Base-by-base conservation (phyloP, 92 coral and sea anemone species). In the Bergia puertoricense region DNA sequence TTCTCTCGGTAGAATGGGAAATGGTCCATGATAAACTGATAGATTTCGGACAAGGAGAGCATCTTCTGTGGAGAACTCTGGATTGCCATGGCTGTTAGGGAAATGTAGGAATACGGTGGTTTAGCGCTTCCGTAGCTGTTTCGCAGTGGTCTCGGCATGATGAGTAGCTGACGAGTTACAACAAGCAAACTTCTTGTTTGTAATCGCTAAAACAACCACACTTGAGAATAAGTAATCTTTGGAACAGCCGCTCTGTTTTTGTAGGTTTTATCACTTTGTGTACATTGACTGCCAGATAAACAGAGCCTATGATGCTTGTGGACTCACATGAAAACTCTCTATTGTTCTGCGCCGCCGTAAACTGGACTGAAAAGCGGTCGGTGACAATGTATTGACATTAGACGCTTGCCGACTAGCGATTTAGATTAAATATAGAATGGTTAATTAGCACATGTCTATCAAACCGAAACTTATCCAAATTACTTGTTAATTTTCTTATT, bases 371-470 rank as follows among this genome's bases (percentile, higher is more conserved):
- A 92, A 89, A 81, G 92, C 93, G 91, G 97, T 86, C 92, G 86
- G 81, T 91, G 93, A 86, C 91, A 89, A 72, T 78, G 92, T 95
- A 94, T 97, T 97, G 97, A 95, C 97, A 94, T 93, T 91, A 93
- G 96, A 89, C 90, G 90, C 93, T 84, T 95, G 98, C 96, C 92
- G 98, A 92, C 95, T 92, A 93, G 91, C 94, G 98, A 84, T 92
- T 90, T 90, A 96, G 93, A 95, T 97, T 97, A 95, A 97, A 95
- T 95, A 96, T 97, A 89, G 98, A 93, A 95, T 91, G 92, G 89
- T 95, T 97, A 97, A 97, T 97, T 97, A 97, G 96, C 99, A 95
- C 96, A 97, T 93, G 98, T 89, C 98, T 90, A 93, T 97, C 99
- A 97, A 95, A 93, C 91, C 98, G 98, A 95, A 95, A 95, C 98